Percentiles rank a stretch among this genome's conserved stretches.
Conservation (phyloP, 2,797 vertebrate genomes). For the Setipinna tenuifilis region DNA sequence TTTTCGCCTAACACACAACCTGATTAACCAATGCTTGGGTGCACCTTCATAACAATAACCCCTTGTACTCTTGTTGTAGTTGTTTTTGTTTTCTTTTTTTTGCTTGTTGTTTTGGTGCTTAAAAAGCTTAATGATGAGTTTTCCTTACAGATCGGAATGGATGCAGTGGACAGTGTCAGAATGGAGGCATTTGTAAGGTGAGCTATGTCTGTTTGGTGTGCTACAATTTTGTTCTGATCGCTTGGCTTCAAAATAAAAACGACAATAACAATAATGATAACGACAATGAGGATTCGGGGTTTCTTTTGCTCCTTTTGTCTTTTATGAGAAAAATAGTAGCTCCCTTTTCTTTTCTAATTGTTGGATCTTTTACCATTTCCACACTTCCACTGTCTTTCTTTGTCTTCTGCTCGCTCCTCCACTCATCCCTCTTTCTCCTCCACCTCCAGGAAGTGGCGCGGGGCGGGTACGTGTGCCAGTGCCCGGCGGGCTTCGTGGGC, state of each 20-base stretch:
- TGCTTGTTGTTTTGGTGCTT: background rate
- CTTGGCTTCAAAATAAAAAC: too few species aligned
- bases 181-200: constrained; percentile 92
- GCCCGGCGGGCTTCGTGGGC: constrained; percentile 83
- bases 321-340: too few species aligned
- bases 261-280: too few species aligned
- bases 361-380: too few species aligned
- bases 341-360: too few species aligned
- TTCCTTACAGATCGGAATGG: constrained; percentile 76
- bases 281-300: too few species aligned
- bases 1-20: background rate
- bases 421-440: background rate
- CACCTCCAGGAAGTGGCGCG: constrained; percentile 74
- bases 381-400: too few species aligned
- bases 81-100: constrained; percentile 6
- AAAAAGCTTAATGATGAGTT: background rate
- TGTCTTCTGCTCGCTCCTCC: background rate
- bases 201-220: constrained; percentile 29
- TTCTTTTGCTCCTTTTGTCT: background rate
- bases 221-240: too few species aligned
- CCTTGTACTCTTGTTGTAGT: background rate
- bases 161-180: constrained; percentile 88
- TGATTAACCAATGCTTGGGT: background rate
- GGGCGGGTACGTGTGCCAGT: constrained; percentile 83
- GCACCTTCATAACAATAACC: background rate